Evolutionary conservation across 2,888 invertebrate genomes (phyloP).

Genomic region (Chrysolina oricalcia): DNA sequence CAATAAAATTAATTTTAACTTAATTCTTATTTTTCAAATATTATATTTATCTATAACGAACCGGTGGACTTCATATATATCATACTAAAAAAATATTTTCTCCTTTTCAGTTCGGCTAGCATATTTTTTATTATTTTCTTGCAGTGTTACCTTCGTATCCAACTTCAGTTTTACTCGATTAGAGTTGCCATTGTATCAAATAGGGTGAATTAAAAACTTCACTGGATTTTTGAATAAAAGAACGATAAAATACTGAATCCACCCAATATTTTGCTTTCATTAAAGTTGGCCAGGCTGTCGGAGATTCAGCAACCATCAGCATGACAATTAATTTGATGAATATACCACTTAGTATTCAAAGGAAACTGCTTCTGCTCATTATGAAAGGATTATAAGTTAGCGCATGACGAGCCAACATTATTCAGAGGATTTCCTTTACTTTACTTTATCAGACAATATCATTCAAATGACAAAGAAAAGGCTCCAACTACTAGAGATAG

Average conservation of each 20-base stretch:
- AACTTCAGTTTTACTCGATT: too few relatives aligned
- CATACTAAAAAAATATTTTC: too few relatives aligned
- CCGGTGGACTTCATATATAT: too few relatives aligned
- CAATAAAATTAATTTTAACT: too few relatives aligned
- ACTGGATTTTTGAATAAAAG: not conserved
- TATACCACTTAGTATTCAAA: not conserved
- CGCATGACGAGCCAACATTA: not conserved
- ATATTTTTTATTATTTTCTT: too few relatives aligned
- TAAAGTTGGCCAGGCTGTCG: not conserved
- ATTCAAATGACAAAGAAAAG: not conserved
- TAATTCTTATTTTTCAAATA: too few relatives aligned
- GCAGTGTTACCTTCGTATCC: too few relatives aligned
- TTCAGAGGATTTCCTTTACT: not conserved
- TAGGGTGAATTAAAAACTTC: too few relatives aligned
- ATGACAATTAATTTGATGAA: not conserved
- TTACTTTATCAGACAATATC: not conserved
- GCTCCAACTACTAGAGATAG: not conserved
- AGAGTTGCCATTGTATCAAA: too few relatives aligned
- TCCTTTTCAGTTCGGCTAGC: too few relatives aligned
- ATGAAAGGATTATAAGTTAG: constrained; percentile 11
- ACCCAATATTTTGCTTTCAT: not conserved
- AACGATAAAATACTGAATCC: not conserved
- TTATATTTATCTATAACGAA: too few relatives aligned
- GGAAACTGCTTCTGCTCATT: not conserved
- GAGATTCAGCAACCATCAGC: not conserved